Conservation (phyloP, 2,113 vertebrate genomes). For the Leucoraja erinaceus region DNA sequence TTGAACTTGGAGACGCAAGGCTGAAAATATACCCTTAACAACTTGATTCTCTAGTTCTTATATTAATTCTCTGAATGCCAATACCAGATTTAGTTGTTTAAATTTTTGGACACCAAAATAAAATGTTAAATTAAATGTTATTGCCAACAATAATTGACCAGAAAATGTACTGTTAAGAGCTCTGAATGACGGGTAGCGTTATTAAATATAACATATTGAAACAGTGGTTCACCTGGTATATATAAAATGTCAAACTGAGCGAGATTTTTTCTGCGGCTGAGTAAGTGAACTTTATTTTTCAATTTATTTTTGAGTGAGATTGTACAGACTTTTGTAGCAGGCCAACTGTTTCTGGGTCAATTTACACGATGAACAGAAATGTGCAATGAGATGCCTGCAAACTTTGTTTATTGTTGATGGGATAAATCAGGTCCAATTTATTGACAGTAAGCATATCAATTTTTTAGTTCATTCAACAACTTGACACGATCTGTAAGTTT, state of each 20-base stretch:
- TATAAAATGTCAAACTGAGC: slow-evolving; percentile 34
- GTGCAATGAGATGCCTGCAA: background rate
- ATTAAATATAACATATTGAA: slow-evolving; percentile 14
- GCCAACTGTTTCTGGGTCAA: slow-evolving; percentile 15
- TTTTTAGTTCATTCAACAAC: background rate
- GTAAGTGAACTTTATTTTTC: slow-evolving; percentile 36
- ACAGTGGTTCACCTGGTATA: background rate
- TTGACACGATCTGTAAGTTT: background rate
- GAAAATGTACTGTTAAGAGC: background rate
- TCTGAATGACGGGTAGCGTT: slow-evolving; percentile 23
- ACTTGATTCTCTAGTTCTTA: slow-evolving; percentile 5
- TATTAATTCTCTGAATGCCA: slow-evolving; percentile 10
- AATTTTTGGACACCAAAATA: slow-evolving; percentile 19
- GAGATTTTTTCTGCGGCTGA: slow-evolving; percentile 11
- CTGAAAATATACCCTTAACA: slow-evolving; percentile 13
- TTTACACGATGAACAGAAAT: background rate
- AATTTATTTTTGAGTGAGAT: slow-evolving; percentile 36
- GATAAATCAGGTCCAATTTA: background rate
- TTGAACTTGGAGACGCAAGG: background rate
- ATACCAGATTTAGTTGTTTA: slow-evolving; percentile 6
- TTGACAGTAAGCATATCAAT: background rate
- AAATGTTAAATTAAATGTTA: background rate
- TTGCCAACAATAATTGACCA: slow-evolving; percentile 9
- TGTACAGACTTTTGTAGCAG: background rate
- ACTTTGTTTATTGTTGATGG: background rate